A percentile compares a stretch with the other conserved stretches of the same genome.
phyloP scores from a whole-genome alignment of 92 coral and sea anemone species.

The Epizoanthus illoricatus region DNA sequence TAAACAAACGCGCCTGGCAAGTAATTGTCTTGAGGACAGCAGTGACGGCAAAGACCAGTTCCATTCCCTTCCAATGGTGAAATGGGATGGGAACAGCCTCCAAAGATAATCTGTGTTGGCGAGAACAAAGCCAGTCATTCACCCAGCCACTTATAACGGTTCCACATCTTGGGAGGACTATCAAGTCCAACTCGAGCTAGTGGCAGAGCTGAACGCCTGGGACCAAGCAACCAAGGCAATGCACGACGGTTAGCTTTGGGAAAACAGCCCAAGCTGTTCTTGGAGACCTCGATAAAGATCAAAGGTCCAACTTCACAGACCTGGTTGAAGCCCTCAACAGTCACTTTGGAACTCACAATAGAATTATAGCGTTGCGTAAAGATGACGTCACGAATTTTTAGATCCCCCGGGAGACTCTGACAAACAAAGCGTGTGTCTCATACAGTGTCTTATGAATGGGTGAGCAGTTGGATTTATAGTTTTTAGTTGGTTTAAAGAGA shows the following conservation, averaged over 20 bases:
- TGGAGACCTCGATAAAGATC: constrained; percentile 43
- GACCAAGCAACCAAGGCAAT: constrained; percentile 34
- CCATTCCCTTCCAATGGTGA: not conserved
- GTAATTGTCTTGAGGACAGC: not conserved
- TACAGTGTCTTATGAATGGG: too few relatives aligned
- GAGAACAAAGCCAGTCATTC: constrained; percentile 43
- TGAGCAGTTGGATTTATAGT: too few relatives aligned
- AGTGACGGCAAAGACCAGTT: not conserved
- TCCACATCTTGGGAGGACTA: constrained; percentile 58
- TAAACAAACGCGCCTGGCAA: constrained; percentile 26
- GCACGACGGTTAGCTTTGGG: constrained; percentile 51
- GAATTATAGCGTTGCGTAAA: not conserved
- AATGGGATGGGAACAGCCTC: not conserved
- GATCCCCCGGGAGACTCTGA: too few relatives aligned
- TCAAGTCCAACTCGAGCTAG: constrained; percentile 52
- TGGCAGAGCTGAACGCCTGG: constrained; percentile 46
- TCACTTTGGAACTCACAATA: constrained; percentile 41
- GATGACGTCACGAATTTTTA: too few relatives aligned
- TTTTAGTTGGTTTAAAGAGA: too few relatives aligned
- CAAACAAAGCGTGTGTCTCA: too few relatives aligned
- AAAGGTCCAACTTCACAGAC: constrained; percentile 28
- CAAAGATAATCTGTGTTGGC: constrained; percentile 1
- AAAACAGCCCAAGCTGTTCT: constrained; percentile 52
- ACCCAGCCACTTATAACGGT: constrained; percentile 34
- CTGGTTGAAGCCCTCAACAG: constrained; percentile 33